A percentile compares a stretch with the other conserved stretches of the same genome.
phyloP scores from a whole-genome alignment of 2,113 vertebrate genomes.

The Pyxicephalus adspersus region DNA sequence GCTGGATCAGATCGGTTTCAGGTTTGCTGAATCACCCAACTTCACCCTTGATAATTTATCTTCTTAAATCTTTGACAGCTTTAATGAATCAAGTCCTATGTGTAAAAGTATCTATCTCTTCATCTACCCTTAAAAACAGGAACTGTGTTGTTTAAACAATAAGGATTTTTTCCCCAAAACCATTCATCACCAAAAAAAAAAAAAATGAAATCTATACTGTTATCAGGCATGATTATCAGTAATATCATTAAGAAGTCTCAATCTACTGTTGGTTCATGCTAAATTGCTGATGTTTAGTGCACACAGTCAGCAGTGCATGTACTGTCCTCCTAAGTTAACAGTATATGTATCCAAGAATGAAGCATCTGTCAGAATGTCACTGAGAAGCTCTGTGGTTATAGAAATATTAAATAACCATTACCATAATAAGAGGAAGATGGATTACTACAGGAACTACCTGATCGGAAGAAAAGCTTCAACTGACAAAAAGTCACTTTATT shows the following conservation, averaged over 20 bases:
- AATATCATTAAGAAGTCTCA: conserved; percentile 2
- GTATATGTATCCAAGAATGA: conserved; percentile 38
- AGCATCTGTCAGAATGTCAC: conserved; percentile 48
- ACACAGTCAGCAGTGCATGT: conserved; percentile 25
- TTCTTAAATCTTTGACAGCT: too few relatives aligned
- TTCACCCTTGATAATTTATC: too few relatives aligned
- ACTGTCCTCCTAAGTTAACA: conserved; percentile 4
- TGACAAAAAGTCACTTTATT: background rate
- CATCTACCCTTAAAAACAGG: background rate
- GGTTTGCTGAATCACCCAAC: too few relatives aligned
- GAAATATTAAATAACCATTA: conserved; percentile 48
- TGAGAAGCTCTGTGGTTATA: background rate
- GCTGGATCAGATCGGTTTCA: too few relatives aligned
- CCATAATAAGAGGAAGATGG: conserved; percentile 43
- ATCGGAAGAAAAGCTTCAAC: background rate
- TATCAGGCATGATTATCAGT: background rate
- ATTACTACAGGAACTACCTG: conserved; percentile 37
- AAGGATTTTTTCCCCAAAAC: too few relatives aligned
- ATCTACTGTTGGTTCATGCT: conserved; percentile 22
- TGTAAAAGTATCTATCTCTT: background rate
- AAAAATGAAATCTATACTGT: background rate
- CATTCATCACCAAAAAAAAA: too few relatives aligned
- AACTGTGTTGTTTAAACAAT: too few relatives aligned
- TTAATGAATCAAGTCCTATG: too few relatives aligned
- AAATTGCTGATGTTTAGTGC: conserved; percentile 21